Evolutionary conservation across 2,888 invertebrate species (phyloP), one percentile per base, ranked within the genome.

Genomic region (Phengaris alcon): DNA sequence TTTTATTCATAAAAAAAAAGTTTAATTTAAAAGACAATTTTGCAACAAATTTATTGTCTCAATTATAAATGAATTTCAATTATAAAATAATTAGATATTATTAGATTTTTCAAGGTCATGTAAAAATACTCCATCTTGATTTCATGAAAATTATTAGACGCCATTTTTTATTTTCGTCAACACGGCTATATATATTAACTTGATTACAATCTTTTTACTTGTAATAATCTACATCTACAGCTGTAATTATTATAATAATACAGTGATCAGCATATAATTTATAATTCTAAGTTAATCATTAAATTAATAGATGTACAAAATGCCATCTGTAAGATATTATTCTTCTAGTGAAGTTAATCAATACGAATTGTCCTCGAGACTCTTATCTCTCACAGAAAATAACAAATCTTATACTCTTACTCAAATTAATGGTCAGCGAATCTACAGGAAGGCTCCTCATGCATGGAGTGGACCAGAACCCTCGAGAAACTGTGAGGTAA

Each of bases 391-490:
- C 84, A 93, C 93, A 78, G 93, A 93, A 88, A 91, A 91, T 84
- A 90, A 92, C 83, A 90, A 90, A 81, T 90, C 91, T 0, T 93
- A 93, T 83, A 93, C 92, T 78, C 85, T 93, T 78, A 91, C 91
- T 73, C 96, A 96, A 90, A 95, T 95, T 84, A 96, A 96, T 88
- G 96, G 96, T 13, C 96, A 96, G 87, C 88, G 96, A 80, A 94
- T 95, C 84, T 96, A 94, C 85, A 95, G 95, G 79, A 92, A 91
- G 77, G 95, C 95, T 73, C 94, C 95, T 15, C 93, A 94, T 76
- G 90, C 91, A 73, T 93, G 93, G 90, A 87, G 83, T 75, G 93
- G 93, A 55, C 92, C 94, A 13, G 92, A 93, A 80, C 92, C 94
- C 22, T 95, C 91, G 2, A 94, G 95, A 81, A 95, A 95, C 80